Conservation (phyloP, 64 coral and sea anemone genomes). For the Dendronephthya gigantea region DNA sequence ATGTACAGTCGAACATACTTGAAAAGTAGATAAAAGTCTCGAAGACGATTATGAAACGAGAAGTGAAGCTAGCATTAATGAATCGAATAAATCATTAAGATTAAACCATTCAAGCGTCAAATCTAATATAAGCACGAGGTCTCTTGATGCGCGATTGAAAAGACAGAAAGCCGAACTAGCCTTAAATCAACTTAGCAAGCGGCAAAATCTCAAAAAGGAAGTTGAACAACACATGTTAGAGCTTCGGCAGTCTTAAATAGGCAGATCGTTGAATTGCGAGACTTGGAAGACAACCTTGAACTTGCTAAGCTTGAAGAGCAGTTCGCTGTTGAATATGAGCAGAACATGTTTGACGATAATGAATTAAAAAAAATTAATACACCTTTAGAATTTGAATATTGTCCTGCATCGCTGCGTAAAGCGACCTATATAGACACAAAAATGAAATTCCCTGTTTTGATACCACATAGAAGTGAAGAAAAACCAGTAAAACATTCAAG, state of each 20-base stretch:
- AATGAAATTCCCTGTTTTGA: neutral
- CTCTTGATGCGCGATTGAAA: neutral
- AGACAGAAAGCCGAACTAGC: neutral
- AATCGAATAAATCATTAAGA: too few relatives aligned
- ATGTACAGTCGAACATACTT: neutral
- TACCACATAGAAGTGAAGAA: neutral
- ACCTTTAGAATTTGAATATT: too few relatives aligned
- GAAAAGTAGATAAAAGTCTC: neutral
- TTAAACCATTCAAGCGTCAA: neutral
- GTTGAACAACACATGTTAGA: neutral
- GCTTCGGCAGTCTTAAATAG: neutral
- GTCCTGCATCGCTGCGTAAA: neutral
- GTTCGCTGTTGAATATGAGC: neutral
- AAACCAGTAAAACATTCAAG: too few relatives aligned
- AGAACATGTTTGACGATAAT: too few relatives aligned
- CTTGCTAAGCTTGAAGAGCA: neutral
- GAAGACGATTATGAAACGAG: neutral
- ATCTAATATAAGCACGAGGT: neutral
- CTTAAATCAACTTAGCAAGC: neutral
- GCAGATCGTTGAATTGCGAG: neutral
- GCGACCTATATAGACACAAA: neutral
- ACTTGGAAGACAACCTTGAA: neutral
- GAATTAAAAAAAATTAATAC: too few relatives aligned
- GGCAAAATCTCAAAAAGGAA: neutral
- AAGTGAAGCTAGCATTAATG: neutral